A percentile compares a stretch with the other conserved stretches of the same genome.
Evolutionary conservation across 1,140 invertebrate genomes (phyloP).

Genomic region (Anoplophora glabripennis): DNA sequence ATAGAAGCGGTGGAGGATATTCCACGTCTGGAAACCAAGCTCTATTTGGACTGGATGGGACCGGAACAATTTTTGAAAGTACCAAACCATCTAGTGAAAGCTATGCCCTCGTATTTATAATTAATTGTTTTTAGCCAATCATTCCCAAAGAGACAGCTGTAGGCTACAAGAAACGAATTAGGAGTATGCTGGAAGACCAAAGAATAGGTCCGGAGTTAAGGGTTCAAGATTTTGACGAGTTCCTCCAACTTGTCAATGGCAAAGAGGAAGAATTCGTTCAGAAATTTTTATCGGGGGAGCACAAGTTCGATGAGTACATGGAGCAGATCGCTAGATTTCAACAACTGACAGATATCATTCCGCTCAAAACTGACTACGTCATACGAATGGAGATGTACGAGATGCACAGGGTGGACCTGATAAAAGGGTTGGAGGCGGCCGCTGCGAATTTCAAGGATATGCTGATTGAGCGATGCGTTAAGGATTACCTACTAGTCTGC

Average conservation of each 20-base stretch:
- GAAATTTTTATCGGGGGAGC: slow-evolving; percentile 64
- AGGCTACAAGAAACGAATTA: slow-evolving; percentile 56
- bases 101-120: not conserved
- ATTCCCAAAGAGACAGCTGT: slow-evolving; percentile 65
- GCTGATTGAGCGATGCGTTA: slow-evolving; percentile 70
- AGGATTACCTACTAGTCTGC: slow-evolving; percentile 75
- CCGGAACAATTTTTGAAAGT: slow-evolving; percentile 53
- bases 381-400: slow-evolving; percentile 82
- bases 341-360: slow-evolving; percentile 49
- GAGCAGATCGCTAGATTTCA: slow-evolving; percentile 65
- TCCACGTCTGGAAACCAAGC: slow-evolving; percentile 70
- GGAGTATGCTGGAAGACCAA: slow-evolving; percentile 64
- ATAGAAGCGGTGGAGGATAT: slow-evolving; percentile 66
- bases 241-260: slow-evolving; percentile 75
- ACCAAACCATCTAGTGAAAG: not conserved
- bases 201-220: slow-evolving; percentile 66
- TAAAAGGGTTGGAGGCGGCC: slow-evolving; percentile 65
- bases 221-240: slow-evolving; percentile 77
- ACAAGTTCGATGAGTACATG: slow-evolving; percentile 67
- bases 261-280: slow-evolving; percentile 59
- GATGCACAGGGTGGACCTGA: slow-evolving; percentile 78
- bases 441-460: slow-evolving; percentile 69
- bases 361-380: slow-evolving; percentile 62
- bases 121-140: slow-evolving; percentile 57
- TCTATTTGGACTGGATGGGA: slow-evolving; percentile 61